These are phyloP conservation scores for Drosophila picticornis DNA, from an alignment of 2,888 invertebrate genomes.

Conservation along the genomic window DNA sequence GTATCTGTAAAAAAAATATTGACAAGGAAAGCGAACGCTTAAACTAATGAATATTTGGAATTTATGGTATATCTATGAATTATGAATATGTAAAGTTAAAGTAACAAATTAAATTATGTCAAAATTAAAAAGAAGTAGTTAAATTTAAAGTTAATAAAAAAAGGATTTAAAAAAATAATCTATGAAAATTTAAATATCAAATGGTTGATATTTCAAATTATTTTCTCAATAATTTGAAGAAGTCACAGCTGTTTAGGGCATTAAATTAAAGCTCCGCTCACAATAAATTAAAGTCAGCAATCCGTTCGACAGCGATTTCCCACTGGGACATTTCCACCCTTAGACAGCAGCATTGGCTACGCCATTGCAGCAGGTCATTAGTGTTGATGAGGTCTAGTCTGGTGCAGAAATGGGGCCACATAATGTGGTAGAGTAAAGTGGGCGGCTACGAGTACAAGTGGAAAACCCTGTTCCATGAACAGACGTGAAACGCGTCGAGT, in stretches of 20 bases:
- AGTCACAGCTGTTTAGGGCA: neutral
- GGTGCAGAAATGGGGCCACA: constrained; percentile 20
- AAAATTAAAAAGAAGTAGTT: neutral
- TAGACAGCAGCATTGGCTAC: constrained; percentile 40
- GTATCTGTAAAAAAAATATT: neutral
- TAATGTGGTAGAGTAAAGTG: neutral
- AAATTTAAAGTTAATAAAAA: neutral
- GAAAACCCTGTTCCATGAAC: constrained; percentile 1
- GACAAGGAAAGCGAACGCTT: neutral
- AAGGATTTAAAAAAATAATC: accelerated
- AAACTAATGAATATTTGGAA: neutral
- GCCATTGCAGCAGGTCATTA: constrained; percentile 74
- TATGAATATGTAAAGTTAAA: neutral
- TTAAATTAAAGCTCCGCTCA: neutral
- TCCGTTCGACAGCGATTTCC: constrained; percentile 26
- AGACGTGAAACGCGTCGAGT: constrained; percentile 17
- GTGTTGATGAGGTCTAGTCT: constrained; percentile 67
- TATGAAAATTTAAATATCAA: neutral
- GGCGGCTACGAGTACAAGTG: neutral
- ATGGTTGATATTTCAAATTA: neutral
- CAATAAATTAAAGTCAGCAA: neutral
- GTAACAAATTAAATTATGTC: neutral
- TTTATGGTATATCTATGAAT: too few species aligned
- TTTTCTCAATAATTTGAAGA: neutral
- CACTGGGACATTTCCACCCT: constrained; percentile 25